Evolutionary conservation across 2,113 vertebrate genomes (phyloP), one percentile per base, ranked within the genome.

Genomic region (Fregetta grallaria): DNA sequence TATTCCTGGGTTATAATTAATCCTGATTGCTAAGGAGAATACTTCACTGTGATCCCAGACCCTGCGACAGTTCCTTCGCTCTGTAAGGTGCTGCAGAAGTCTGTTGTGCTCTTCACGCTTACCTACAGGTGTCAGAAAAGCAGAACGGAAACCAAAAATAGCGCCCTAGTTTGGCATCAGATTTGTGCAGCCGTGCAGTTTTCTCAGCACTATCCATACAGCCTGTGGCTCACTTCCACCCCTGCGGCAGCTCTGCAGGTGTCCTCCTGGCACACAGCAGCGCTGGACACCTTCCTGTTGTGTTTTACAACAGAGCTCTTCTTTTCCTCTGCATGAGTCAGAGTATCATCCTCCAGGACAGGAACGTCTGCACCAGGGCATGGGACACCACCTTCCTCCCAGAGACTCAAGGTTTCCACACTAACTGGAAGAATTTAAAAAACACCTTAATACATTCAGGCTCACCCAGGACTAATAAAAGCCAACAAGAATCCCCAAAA

Each of bases 241-340:
- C 91, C 93, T 96, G 96, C 90, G 55, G 96, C 96, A 97, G 96
- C 90, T 59, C 94, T 96, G 96, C 93, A 94, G 96, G 96, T 95
- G 96, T 93, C 96, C 92, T 82, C 77, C 87, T 47, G 81, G 93
- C 91, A 74, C 84, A 22, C 76, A 5, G 80, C 52, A 89, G 81
- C 4, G 8, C 76, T 12, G 44, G 68, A n/a, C 14, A 12, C 29
- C 94, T 96, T 96, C 95, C 93, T 92, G 93, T 91, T 89, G 91
- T 89, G 72, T 67, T 89, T 56, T 15, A 77, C 89, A 66, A 26
- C 86, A 25, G 50, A 63, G 53, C 40, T 44, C 77, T 76, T 74
- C 96, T 95, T 86, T 95, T 91, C 93, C 94, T 86, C 84, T 61
- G 87, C 49, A 0, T 53, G 77, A 91, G 70, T 83, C 94, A 86